Conservation (phyloP, 2,797 vertebrate genomes). For the Pangasius djambal region DNA sequence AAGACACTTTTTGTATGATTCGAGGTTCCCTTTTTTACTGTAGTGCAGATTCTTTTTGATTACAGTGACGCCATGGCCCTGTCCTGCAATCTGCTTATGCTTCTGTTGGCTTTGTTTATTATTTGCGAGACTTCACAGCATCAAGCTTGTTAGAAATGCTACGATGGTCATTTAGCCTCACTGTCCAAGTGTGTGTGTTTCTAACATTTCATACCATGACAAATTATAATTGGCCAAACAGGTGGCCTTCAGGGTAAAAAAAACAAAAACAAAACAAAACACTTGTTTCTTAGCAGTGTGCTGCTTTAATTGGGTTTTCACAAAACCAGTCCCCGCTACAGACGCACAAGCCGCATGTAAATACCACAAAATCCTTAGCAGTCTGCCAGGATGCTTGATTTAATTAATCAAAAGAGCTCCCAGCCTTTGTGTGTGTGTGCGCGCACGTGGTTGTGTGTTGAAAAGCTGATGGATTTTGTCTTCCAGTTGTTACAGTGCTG, state of each 20-base stretch:
- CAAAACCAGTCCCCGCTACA: constrained; percentile 69
- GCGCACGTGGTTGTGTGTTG: constrained; percentile 6
- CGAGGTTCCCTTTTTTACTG: not conserved
- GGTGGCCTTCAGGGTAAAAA: constrained; percentile 70
- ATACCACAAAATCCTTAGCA: constrained; percentile 73
- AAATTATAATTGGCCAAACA: constrained; percentile 79
- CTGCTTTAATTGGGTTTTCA: constrained; percentile 76
- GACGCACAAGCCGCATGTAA: constrained; percentile 73
- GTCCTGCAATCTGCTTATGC: constrained; percentile 58
- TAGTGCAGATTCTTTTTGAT: not conserved
- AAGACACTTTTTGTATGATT: not conserved
- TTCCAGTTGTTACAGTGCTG: constrained; percentile 16
- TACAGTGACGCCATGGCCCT: constrained; percentile 14
- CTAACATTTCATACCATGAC: constrained; percentile 72
- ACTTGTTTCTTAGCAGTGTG: constrained; percentile 74
- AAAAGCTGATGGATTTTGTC: constrained; percentile 31
- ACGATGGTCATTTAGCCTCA: constrained; percentile 14
- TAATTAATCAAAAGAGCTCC: constrained; percentile 76
- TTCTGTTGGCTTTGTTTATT: constrained; percentile 71
- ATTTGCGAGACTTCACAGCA: constrained; percentile 71
- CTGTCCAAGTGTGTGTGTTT: not conserved
- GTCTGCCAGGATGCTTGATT: constrained; percentile 76
- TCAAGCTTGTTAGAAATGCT: constrained; percentile 67
- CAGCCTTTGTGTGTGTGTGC: constrained; percentile 18
- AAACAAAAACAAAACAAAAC: constrained; percentile 46